Base-by-base conservation (phyloP, 2,797 vertebrate genomes). In the Crocidura indochinensis region DNA sequence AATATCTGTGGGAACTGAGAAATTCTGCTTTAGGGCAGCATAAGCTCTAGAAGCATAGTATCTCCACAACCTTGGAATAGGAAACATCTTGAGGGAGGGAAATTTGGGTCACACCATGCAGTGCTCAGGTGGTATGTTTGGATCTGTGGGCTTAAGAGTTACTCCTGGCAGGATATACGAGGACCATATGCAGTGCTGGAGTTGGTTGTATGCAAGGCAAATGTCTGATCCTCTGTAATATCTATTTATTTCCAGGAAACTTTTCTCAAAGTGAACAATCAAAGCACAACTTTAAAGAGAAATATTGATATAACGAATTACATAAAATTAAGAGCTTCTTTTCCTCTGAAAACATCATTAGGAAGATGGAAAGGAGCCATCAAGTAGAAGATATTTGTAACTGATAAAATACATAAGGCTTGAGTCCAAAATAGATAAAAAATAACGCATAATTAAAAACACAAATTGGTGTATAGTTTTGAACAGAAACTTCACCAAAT, bases 231-330 rank as follows among this genome's bases (percentile, higher is more conserved):
- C 51, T 17, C 51, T 53, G 51, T 53, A 53, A 12, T 53, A 53
- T 53, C 60, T 64, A 19, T 26, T 26, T 26, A 20, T 19, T 8
- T 20, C 60, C 2, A n/a, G 60, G 24, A 74, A 68, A 64, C 49
- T 20, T 49, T 62, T 67, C n/a, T 69, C 73, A 79, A 71, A 53
- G 17, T 26, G 11, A 15, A 27, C 80, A 82, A 78, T 51, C 56
- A 53, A 78, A 88, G 51, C 49, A 51, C 2, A 47, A n/a, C 31
- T 89, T 77, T 75, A 77, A 84, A 93, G 62, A 77, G 56, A 91
- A 91, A 67, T 47, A 44, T 49, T n/a, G 27, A 87, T 78, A 46
- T 29, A 85, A 67, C 24, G 26, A 47, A 17, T 53, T 49, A 68
- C 19, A 31, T 69, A 75, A 88, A 82, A 82, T 19, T 8, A 74